phyloP scores from a whole-genome alignment of 2,113 vertebrate species.

The Dissostichus mawsoni region DNA sequence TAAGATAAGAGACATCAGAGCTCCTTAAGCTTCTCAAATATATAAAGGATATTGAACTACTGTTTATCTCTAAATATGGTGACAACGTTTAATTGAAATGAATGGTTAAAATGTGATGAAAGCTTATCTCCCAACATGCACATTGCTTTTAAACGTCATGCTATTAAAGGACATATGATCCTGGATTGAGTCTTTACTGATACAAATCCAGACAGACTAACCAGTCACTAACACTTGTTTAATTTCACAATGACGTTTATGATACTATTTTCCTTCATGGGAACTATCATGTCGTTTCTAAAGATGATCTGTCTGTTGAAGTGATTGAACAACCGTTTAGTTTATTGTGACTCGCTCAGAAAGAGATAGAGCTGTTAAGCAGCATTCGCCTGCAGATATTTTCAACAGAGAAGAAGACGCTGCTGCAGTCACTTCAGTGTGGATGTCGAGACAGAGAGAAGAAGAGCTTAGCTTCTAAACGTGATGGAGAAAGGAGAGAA shows the following conservation, averaged over 20 bases:
- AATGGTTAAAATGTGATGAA: slow-evolving; percentile 23
- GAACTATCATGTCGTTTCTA: not conserved
- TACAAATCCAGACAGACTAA: not conserved
- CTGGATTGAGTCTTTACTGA: slow-evolving; percentile 10
- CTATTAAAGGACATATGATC: not conserved
- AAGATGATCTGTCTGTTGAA: slow-evolving; percentile 14
- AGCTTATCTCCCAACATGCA: slow-evolving; percentile 1
- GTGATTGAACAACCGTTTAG: not conserved
- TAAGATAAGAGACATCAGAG: slow-evolving; percentile 33
- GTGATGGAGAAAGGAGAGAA: not conserved
- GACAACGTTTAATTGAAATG: no score
- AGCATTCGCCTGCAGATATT: not conserved
- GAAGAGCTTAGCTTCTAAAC: slow-evolving; percentile 4
- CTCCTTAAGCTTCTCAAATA: slow-evolving; percentile 22
- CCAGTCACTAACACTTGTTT: not conserved
- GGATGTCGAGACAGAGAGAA: slow-evolving; percentile 1
- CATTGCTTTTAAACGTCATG: slow-evolving; percentile 7
- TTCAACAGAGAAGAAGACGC: slow-evolving; percentile 1
- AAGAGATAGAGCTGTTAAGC: not conserved
- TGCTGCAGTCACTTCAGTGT: not conserved
- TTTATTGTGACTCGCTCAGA: not conserved
- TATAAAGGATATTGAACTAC: slow-evolving; percentile 24
- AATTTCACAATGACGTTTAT: not conserved
- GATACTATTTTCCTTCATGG: not conserved
- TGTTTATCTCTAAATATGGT: slow-evolving; percentile 15